Evolutionary conservation across 2,113 vertebrate species (phyloP), one percentile per base, ranked within the genome.

Genomic region (Cavia aperea): DNA sequence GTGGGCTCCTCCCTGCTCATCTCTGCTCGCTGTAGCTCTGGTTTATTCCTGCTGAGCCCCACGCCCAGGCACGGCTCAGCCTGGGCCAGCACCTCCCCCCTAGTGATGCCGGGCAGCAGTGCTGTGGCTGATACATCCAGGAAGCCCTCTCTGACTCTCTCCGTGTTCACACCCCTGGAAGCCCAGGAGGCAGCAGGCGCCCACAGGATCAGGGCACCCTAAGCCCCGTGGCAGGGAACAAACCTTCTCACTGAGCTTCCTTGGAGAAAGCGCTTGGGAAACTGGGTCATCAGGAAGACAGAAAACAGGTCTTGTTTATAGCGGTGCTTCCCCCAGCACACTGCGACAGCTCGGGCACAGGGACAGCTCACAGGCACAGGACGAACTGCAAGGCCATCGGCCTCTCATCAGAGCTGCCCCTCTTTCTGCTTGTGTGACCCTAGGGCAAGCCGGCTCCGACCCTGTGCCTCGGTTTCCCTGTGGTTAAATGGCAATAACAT

Each of bases 121-220:
- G 5, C 43, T 0, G 0, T 0, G 13, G 33, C 21, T 3, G 0
- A 2, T 1, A 14, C 2, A 1, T 63, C 5, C 12, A 33, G 70
- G 15, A 12, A 21, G 31, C 10, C 13, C 56, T n/a, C 0, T 23
- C 49, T 11, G 16, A 79, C 49, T 33, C n/a, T 12, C 36, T 66
- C 19, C 18, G 15, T 36, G 58, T 11, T 19, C 36, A 10, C 4
- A 68, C 33, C 78, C 63, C 49, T 36, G 54, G 56, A 49, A 58
- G 81, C 0, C 0, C 2, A 2, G 58, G 23, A 15, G 39, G 36
- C 0, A 1, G 63, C 49, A 5, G 23, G 39, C 2, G 13, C 33
- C 21, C 33, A 7, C 63, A 23, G 19, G 2, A 5, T 1, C 43
- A 0, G 31, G 4, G 24, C 5, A 15, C n/a, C 88, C 26, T 12